Evolutionary conservation across 2,113 vertebrate genomes (phyloP).

Genomic region (Myiagra hebetior): DNA sequence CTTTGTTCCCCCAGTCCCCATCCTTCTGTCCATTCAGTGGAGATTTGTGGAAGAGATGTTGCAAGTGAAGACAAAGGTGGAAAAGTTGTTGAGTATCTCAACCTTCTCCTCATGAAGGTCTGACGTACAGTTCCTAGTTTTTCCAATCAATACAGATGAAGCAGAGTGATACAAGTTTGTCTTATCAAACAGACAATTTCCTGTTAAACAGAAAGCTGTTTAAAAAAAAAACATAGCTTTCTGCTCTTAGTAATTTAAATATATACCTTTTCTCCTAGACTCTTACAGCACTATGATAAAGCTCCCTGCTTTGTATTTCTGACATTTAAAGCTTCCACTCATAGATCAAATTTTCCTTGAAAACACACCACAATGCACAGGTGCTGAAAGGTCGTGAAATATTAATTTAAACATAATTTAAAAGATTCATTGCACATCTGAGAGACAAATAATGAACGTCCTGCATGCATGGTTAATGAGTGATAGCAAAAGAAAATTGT

Average conservation of each 20-base stretch:
- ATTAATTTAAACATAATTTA: neutral
- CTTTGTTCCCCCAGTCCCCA: neutral
- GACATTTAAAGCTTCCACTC: neutral
- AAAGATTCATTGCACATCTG: neutral
- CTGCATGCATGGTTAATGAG: neutral
- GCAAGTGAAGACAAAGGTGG: neutral
- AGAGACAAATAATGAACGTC: neutral
- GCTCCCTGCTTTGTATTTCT: neutral
- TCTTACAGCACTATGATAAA: neutral
- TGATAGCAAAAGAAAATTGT: neutral
- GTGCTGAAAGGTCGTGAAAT: neutral
- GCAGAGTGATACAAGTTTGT: neutral
- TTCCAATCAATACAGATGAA: neutral
- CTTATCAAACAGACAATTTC: neutral
- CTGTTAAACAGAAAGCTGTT: neutral
- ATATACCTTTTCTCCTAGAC: neutral
- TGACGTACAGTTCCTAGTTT: neutral
- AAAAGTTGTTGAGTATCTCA: neutral
- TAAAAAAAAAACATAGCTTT: neutral
- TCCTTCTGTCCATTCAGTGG: neutral
- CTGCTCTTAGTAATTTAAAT: neutral
- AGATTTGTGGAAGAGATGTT: neutral
- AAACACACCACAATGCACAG: neutral
- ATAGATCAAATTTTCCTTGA: neutral
- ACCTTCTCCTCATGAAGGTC: neutral